Percentiles rank a stretch among this genome's conserved stretches.
Conservation (phyloP, 2,113 vertebrate genomes). For the Pomatostomus ruficeps region DNA sequence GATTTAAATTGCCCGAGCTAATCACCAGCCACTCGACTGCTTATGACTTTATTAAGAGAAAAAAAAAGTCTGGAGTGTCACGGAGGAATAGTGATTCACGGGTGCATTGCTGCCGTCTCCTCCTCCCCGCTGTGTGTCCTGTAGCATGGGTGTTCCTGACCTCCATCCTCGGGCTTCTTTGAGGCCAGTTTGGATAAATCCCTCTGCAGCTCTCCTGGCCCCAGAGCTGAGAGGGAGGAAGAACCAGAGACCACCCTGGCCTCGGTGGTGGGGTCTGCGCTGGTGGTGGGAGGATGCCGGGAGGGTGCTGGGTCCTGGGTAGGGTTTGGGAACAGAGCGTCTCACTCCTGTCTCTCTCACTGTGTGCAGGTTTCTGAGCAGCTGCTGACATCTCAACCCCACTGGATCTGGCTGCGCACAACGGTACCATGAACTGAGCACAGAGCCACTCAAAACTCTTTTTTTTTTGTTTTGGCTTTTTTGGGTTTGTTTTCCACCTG, state of each 20-base stretch:
- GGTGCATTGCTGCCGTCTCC: neutral
- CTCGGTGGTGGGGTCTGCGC: neutral
- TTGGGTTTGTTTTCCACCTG: neutral
- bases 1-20: conserved; percentile 5
- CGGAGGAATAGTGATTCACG: neutral
- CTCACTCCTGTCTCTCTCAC: neutral
- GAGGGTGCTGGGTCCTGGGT: rapidly evolving
- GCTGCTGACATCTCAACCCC: neutral
- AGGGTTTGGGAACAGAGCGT: neutral
- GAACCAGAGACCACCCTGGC: neutral
- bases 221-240: neutral
- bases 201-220: neutral
- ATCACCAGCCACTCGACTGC: conserved; percentile 11
- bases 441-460: neutral
- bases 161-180: neutral
- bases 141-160: neutral
- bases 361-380: neutral
- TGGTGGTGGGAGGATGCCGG: rapidly evolving
- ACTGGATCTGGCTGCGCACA: neutral
- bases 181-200: neutral
- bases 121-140: neutral
- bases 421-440: conserved; percentile 75
- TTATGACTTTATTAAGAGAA: neutral
- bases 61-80: neutral
- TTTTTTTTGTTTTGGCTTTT: neutral